phyloP scores from a whole-genome alignment of 2,797 vertebrate species.

The Knipowitschia caucasica region DNA sequence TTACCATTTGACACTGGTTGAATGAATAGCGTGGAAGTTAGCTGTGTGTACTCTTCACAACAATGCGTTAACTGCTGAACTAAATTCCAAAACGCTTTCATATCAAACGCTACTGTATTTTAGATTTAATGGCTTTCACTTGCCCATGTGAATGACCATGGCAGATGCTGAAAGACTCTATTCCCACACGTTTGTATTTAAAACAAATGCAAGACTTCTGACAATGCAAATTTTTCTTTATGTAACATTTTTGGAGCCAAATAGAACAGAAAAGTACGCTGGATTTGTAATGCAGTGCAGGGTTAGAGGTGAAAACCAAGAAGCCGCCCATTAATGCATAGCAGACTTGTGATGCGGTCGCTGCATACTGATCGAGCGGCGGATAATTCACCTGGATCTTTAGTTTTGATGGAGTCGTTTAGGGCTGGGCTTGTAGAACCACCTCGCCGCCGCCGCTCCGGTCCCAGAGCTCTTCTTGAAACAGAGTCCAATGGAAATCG shows the following conservation, averaged over 20 bases:
- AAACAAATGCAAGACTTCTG: background rate
- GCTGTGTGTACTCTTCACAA: too few species aligned
- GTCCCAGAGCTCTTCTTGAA: conserved; percentile 11
- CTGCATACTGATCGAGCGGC: conserved; percentile 60
- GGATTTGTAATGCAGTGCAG: conserved; percentile 31
- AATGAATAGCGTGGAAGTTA: too few species aligned
- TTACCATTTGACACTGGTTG: too few species aligned
- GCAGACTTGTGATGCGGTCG: conserved; percentile 51
- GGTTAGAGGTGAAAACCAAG: conserved; percentile 23
- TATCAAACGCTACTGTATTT: too few species aligned
- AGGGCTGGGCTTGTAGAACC: conserved; percentile 31
- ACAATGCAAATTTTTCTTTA: background rate
- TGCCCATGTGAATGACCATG: background rate
- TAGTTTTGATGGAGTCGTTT: conserved; percentile 54
- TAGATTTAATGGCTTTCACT: background rate
- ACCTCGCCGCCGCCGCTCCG: conserved; percentile 17
- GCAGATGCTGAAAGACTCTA: background rate
- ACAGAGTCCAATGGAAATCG: conserved; percentile 19
- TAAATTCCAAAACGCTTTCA: too few species aligned
- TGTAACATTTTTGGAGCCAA: conserved; percentile 1
- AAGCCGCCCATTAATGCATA: conserved; percentile 57
- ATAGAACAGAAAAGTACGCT: conserved; percentile 1
- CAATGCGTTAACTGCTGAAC: too few species aligned
- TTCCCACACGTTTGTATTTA: background rate
- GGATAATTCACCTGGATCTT: conserved; percentile 47